Evolutionary conservation across 2,888 invertebrate species (phyloP), one percentile per base, ranked within the genome.

Genomic region (Ganaspis brasiliensis): DNA sequence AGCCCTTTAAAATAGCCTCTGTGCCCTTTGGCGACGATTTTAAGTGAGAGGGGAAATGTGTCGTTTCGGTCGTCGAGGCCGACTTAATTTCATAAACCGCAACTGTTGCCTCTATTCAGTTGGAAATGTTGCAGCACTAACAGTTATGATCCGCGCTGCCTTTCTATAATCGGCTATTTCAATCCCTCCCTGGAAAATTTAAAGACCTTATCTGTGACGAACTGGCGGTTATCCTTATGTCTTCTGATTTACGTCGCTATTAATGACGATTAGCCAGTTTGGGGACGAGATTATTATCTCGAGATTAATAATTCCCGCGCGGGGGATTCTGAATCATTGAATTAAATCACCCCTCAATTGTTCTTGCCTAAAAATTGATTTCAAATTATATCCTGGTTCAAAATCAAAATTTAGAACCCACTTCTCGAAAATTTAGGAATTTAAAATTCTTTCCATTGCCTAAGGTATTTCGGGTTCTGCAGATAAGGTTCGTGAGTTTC

Each of bases 21-120:
- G 75, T 75, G 59, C 67, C 75, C 37, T 26, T 63, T 37, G 49
- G 63, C 19, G 21, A 31, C 10, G 61, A 35, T 73, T 56, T 75
- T 67, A 63, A 57, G 57, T 61, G 35, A n/a, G 73, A 77, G 78
- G 79, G 78, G 74, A 80, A n/a, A 83, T 81, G 84, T 85, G 83
- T 84, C 82, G 85, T 86, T 86, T 82, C 83, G 85, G 77, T 86
- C 85, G 82, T 82, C 83, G 84, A 83, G 88, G 85, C 84, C 87
- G 87, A 90, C 89, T 90, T 90, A 89, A 91, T 91, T 91, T 91
- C 90, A 91, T 91, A 91, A 91, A 91, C 90, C 90, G 89, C 91
- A 91, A 91, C 91, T 91, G 90, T 90, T 91, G 87, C 90, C 89
- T 86, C 89, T 86, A 89, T 89, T 89, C 87, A 85, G 84, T 86